Evolutionary conservation across 2,113 vertebrate genomes (phyloP), one percentile per base, ranked within the genome.

Genomic region (Channa argus): DNA sequence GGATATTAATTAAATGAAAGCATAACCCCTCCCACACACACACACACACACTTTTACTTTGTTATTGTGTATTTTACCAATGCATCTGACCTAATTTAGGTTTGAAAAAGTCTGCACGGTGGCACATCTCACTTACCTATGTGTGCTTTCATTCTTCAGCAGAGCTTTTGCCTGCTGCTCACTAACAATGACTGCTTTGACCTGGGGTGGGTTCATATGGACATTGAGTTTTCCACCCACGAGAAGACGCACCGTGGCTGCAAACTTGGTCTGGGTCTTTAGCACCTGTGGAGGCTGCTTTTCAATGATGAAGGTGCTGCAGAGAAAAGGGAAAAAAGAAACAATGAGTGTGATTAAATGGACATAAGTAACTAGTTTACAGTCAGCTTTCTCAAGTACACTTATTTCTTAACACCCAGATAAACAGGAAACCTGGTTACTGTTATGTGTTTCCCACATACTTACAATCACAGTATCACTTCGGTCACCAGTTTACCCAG

Each of bases 251-350:
- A 99, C 97, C 0, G 97, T 98, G 69, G 97, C 96, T 0, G 97
- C 96, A 37, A 98, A 98, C 91, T 98, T 98, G 59, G 96, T 98
- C 93, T 98, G 97, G 0, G 97, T 99, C 93, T 98, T 98, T 86
- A 98, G 91, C 70, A 98, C 97, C 83, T 99, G 97, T 0, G 97
- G 97, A 0, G 97, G 97, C 93, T 98, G 97, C 90, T 98, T 99
- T 92, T 99, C 97, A 0, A 98, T 98, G 91, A 99, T 98, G 92
- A 99, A 98, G 6, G 97, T 98, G 84, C 97, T 99, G 66, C n/a
- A 51, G 11, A 66, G 13, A 47, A 50, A 6, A 56, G 15, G 11
- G 9, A 1, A 46, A 8, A 33, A 56, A 9, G 6, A 69, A 10
- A 43, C 33, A 3, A 41, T 46, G 2, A 13, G 37, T 15, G 11